Conservation (phyloP, 2,113 vertebrate species). For the Steatornis caripensis region DNA sequence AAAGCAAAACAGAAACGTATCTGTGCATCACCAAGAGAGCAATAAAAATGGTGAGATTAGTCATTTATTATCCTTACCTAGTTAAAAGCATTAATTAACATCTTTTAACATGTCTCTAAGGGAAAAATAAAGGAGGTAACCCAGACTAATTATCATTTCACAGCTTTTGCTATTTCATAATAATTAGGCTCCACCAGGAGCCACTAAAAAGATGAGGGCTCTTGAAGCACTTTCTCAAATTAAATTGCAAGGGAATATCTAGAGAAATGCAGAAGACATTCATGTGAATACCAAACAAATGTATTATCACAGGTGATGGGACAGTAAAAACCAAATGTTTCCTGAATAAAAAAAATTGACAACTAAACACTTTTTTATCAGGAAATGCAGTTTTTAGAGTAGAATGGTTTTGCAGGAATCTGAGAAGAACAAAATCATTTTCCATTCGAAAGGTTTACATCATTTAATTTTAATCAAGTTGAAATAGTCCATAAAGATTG, state of each 20-base stretch:
- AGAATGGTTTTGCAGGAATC: neutral
- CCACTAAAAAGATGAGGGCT: neutral
- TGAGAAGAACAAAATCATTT: neutral
- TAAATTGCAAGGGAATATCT: neutral
- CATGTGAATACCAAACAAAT: neutral
- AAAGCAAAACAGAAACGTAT: neutral
- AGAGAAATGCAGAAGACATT: neutral
- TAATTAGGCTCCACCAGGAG: neutral
- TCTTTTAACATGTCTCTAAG: neutral
- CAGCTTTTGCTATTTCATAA: slow-evolving; percentile 6
- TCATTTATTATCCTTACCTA: neutral
- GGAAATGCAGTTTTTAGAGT: neutral
- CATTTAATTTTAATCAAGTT: neutral
- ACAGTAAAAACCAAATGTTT: neutral
- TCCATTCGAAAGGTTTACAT: neutral
- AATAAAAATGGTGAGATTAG: neutral
- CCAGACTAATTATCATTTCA: neutral
- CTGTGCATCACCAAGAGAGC: neutral
- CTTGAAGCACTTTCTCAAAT: neutral
- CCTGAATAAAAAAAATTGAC: neutral
- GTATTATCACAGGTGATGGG: neutral
- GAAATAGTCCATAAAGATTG: neutral
- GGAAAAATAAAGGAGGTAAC: neutral
- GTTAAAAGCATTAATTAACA: slow-evolving; percentile 36
- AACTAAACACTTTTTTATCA: neutral